phyloP scores from a whole-genome alignment of 2,797 vertebrate genomes.

The Oceanodroma leucorhoa region DNA sequence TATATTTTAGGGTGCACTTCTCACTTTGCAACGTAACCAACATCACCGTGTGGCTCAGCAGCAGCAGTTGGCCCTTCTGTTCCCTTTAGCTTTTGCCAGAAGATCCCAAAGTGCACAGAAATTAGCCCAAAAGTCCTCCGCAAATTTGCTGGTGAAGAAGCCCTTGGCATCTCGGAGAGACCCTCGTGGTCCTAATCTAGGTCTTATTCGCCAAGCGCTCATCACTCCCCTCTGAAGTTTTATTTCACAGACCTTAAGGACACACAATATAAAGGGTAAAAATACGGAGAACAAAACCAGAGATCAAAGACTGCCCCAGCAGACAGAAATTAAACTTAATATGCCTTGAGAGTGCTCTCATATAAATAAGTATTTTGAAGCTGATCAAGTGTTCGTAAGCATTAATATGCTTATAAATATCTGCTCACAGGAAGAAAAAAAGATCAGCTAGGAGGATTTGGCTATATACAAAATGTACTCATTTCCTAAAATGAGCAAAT shows the following conservation, averaged over 20 bases:
- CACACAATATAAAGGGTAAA: neutral
- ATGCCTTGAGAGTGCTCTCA: neutral
- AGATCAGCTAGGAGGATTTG: neutral
- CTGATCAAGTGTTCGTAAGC: neutral
- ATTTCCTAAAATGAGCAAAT: neutral
- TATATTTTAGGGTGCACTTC: neutral
- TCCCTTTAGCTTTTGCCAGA: neutral
- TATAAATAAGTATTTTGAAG: neutral
- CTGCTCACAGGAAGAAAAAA: neutral
- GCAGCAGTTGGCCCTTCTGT: neutral
- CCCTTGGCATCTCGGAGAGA: neutral
- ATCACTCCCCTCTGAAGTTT: neutral
- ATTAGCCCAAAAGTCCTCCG: neutral
- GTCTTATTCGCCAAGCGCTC: neutral
- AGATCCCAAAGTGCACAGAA: neutral
- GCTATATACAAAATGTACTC: neutral
- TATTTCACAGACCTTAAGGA: neutral
- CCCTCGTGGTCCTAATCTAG: neutral
- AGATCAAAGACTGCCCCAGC: neutral
- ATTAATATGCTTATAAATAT: neutral
- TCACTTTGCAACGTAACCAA: neutral
- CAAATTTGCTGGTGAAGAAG: neutral
- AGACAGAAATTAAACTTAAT: neutral
- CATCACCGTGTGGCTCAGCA: neutral
- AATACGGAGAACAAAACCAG: neutral